These are phyloP conservation scores for Ophion slaviceki DNA, from an alignment of 2,888 invertebrate species.

Conservation along the genomic window DNA sequence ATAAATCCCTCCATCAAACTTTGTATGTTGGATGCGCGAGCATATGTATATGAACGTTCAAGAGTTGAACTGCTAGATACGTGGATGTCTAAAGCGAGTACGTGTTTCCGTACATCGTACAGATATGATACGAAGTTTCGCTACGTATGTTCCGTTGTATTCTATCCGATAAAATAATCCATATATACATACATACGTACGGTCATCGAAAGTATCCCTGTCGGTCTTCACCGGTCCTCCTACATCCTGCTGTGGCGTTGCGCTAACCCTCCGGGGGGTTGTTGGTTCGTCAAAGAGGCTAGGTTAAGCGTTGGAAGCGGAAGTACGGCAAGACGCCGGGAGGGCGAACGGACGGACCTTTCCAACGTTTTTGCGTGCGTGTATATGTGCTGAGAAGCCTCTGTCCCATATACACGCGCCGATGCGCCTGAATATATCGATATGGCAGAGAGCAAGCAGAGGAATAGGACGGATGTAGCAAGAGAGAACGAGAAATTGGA, in stretches of 20 bases:
- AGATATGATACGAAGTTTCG: background rate
- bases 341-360: constrained; percentile 73
- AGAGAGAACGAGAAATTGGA: constrained; percentile 54
- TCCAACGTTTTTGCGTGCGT: constrained; percentile 55
- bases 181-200: background rate
- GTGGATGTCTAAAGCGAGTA: background rate
- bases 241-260: constrained; percentile 46
- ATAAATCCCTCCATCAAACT: constrained; percentile 24
- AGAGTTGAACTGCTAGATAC: constrained; percentile 5
- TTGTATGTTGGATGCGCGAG: constrained; percentile 3
- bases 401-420: constrained; percentile 49
- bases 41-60: background rate
- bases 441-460: constrained; percentile 30
- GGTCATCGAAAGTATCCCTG: constrained; percentile 42
- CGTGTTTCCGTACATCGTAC: background rate
- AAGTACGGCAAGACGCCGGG: constrained; percentile 78
- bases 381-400: constrained; percentile 67
- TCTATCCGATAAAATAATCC: constrained; percentile 9
- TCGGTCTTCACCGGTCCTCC: constrained; percentile 50
- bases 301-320: constrained; percentile 79
- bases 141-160: background rate
- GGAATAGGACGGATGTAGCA: constrained; percentile 42
- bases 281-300: constrained; percentile 74
- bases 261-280: constrained; percentile 68
- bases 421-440: constrained; percentile 28